These are phyloP conservation scores for Gonatopus flavifemur DNA, from an alignment of 1,140 invertebrate genomes.

Conservation along the genomic window DNA sequence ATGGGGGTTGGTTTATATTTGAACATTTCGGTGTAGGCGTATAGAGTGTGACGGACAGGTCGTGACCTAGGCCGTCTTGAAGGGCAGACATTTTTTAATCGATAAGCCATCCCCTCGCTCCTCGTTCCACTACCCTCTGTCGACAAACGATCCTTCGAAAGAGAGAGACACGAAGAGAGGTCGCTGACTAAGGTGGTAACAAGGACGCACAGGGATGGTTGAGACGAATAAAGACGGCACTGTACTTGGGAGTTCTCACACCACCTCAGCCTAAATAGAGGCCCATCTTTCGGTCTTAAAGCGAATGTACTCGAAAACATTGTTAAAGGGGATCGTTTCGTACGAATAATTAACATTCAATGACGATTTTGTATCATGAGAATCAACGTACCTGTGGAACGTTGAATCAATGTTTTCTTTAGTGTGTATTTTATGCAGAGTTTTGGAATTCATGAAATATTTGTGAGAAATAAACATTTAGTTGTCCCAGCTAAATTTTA, in stretches of 20 bases:
- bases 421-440: too few species aligned
- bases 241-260: slow-evolving; percentile 22
- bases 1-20: too few species aligned
- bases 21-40: too few species aligned
- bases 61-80: slow-evolving; percentile 59
- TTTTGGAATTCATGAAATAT: too few species aligned
- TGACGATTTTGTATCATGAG: too few species aligned
- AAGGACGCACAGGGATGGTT: slow-evolving; percentile 27
- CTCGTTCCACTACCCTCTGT: slow-evolving; percentile 24
- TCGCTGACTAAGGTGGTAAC: too few species aligned
- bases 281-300: slow-evolving; percentile 55
- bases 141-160: slow-evolving; percentile 14
- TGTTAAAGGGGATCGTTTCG: slow-evolving; percentile 58
- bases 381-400: too few species aligned
- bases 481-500: too few species aligned
- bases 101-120: slow-evolving; percentile 44
- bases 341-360: too few species aligned
- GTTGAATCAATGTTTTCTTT: too few species aligned
- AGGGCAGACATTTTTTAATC: slow-evolving; percentile 62
- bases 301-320: slow-evolving; percentile 53
- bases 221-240: slow-evolving; percentile 27
- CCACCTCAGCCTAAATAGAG: slow-evolving; percentile 51
- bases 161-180: slow-evolving; percentile 16
- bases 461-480: too few species aligned
- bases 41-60: slow-evolving; percentile 52